Base-by-base conservation (phyloP, 2,113 vertebrate genomes). In the Lanius collurio region DNA sequence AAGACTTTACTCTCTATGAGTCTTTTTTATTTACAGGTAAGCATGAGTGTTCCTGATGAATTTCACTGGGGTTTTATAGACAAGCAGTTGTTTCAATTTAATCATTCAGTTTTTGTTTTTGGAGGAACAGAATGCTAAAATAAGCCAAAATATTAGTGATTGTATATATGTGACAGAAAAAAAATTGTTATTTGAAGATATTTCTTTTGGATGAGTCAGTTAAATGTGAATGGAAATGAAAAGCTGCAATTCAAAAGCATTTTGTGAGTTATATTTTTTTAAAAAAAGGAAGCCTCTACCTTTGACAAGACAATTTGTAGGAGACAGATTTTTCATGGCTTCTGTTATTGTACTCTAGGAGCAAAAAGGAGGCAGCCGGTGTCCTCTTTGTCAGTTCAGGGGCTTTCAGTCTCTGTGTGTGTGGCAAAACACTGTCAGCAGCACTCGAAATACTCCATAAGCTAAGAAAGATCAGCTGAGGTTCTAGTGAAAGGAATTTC, bases 321-420 rank as follows among this genome's bases (percentile, higher is more conserved):
- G 68, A 94, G 92, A 85, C 63, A 81, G 35, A 77, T 91, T 95
- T 96, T 94, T 80, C 18, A 8, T 79, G 68, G 59, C 83, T 94
- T 64, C 60, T 73, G 63, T 89, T 82, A 87, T 44, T 91, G 49
- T 91, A 69, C 78, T 80, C 39, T 39, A 79, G 76, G 57, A 93
- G 83, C 60, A 89, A 87, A 90, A 89, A 83, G 95, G 87, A 95
- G 70, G 70, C 93, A 89, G 79, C 30, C 7, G 0, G 30, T 83
- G 85, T 91, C 73, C 39, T 83, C 75, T 93, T 83, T 90, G 89
- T 93, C 90, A 90, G 74, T n/a, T 84, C 76, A 73, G 89, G 65
- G 62, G 23, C 31, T 94, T 93, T 64, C 74, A 63, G 44, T 46
- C 50, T 84, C 13, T 56, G 24, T 56, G 30, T 86, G 44, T 87